Evolutionary conservation across 92 coral and sea anemone genomes (phyloP).

Genomic region (Porites cylindrica): DNA sequence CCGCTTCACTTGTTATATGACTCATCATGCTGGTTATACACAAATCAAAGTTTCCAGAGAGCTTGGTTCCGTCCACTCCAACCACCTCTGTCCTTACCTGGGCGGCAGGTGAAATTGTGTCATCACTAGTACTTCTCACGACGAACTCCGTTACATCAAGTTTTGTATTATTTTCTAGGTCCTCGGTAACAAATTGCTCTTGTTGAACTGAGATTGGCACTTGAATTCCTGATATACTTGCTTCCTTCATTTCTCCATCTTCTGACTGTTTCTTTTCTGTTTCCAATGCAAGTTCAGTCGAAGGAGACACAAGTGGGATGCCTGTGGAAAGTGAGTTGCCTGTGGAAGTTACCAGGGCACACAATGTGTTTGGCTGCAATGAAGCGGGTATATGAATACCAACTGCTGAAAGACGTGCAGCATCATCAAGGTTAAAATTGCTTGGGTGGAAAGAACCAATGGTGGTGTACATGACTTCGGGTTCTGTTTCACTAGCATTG

Average conservation of each 20-base stretch:
- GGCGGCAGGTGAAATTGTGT: slow-evolving; percentile 35
- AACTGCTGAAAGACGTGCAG: slow-evolving; percentile 80
- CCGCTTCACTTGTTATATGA: slow-evolving; percentile 70
- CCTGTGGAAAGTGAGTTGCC: slow-evolving; percentile 77
- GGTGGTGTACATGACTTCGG: slow-evolving; percentile 86
- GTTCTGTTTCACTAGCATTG: slow-evolving; percentile 63
- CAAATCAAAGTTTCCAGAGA: slow-evolving; percentile 82
- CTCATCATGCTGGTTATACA: slow-evolving; percentile 87
- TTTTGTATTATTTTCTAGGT: slow-evolving; percentile 63
- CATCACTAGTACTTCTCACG: slow-evolving; percentile 68
- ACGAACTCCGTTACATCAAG: slow-evolving; percentile 86
- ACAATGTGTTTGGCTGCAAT: slow-evolving; percentile 56
- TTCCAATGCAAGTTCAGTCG: slow-evolving; percentile 47
- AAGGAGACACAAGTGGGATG: slow-evolving; percentile 75
- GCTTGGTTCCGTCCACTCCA: slow-evolving; percentile 66
- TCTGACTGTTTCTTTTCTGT: slow-evolving; percentile 63
- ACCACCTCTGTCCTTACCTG: slow-evolving; percentile 50
- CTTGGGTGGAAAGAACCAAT: slow-evolving; percentile 86
- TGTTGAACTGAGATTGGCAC: slow-evolving; percentile 61
- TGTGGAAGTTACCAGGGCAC: slow-evolving; percentile 77
- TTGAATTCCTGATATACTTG: slow-evolving; percentile 31
- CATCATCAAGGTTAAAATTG: slow-evolving; percentile 88
- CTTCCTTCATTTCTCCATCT: slow-evolving; percentile 61
- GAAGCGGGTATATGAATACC: slow-evolving; percentile 77
- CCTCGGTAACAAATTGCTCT: slow-evolving; percentile 62